Evolutionary conservation across 2,888 invertebrate species (phyloP).

Genomic region (Seira sanloemensis): DNA sequence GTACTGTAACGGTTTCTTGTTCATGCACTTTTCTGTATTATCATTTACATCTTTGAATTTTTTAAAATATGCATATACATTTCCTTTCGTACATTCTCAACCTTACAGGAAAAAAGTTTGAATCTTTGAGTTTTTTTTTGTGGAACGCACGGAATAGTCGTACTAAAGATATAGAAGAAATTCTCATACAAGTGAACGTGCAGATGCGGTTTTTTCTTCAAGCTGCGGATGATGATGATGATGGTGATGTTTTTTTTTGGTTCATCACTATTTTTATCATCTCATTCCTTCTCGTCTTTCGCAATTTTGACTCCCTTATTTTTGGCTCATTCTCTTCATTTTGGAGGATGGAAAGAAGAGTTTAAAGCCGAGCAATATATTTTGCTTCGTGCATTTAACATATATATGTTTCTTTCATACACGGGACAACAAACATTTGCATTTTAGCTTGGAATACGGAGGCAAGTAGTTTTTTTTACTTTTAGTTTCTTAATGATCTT

Average conservation of each 20-base stretch:
- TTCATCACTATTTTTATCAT: constrained; percentile 66
- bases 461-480: neutral
- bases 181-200: too few relatives aligned
- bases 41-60: neutral
- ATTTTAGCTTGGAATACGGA: neutral
- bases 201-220: neutral
- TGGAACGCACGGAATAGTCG: too few relatives aligned
- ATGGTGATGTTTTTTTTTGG: constrained; percentile 60
- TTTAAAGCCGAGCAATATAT: neutral
- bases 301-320: constrained; percentile 48
- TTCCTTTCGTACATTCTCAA: neutral
- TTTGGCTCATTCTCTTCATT: constrained; percentile 39
- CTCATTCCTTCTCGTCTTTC: constrained; percentile 34
- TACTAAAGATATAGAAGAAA: neutral
- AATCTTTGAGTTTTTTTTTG: too few relatives aligned
- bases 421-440: neutral
- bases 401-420: neutral
- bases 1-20: too few relatives aligned
- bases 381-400: constrained; percentile 9
- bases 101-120: too few relatives aligned
- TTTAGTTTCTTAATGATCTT: neutral
- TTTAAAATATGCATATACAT: neutral
- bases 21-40: neutral
- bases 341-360: neutral
- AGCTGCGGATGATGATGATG: constrained; percentile 35